Evolutionary conservation across 2,113 vertebrate genomes (phyloP).

Genomic region (Suricata suricatta): DNA sequence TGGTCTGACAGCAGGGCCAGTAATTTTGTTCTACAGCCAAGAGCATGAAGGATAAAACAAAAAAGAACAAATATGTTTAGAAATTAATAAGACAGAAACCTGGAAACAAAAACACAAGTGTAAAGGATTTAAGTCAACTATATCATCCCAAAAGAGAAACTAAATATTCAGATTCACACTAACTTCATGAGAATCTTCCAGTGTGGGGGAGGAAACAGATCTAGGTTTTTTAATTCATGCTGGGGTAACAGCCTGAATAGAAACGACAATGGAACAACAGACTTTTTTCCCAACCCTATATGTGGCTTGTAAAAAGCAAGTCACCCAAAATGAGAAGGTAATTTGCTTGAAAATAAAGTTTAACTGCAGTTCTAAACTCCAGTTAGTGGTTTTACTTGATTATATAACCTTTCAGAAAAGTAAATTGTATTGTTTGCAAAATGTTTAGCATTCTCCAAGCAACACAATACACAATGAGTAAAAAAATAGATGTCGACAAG

Average conservation of each 20-base stretch:
- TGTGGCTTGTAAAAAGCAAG: not conserved
- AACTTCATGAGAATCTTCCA: not conserved
- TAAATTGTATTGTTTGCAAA: constrained; percentile 61
- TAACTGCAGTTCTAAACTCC: not conserved
- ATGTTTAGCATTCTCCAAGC: constrained; percentile 33
- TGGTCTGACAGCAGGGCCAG: not conserved
- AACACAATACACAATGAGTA: constrained; percentile 44
- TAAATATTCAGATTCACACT: not conserved
- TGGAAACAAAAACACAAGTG: constrained; percentile 21
- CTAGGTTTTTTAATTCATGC: not conserved
- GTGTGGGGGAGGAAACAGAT: not conserved
- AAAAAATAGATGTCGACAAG: constrained; percentile 36
- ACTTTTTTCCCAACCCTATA: not conserved
- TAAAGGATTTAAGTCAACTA: not conserved
- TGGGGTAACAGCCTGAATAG: not conserved
- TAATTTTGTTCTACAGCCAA: constrained; percentile 51
- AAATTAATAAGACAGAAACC: not conserved
- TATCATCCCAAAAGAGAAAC: constrained; percentile 3
- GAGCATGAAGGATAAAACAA: not conserved
- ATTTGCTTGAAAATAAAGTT: constrained; percentile 48
- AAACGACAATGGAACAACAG: not conserved
- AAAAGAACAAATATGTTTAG: not conserved
- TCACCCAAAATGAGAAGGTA: not conserved
- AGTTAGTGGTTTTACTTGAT: constrained; percentile 42
- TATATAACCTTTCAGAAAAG: constrained; percentile 50